Evolutionary conservation across 1,140 invertebrate genomes (phyloP), one percentile per base, ranked within the genome.

Genomic region (Drosophila pachea): DNA sequence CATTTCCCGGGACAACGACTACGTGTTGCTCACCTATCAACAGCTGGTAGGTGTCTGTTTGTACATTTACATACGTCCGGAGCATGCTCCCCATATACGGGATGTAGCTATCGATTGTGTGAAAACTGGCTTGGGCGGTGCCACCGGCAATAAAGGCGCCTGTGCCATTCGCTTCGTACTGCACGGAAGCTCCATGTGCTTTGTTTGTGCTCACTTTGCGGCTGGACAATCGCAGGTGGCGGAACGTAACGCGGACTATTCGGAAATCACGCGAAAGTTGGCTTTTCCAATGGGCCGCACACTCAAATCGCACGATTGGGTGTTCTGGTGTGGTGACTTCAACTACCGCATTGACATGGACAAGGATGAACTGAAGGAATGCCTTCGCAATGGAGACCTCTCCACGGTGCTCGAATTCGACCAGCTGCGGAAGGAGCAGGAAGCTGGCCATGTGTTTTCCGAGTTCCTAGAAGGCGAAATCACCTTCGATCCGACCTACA

Each of bases 311-410:
- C 98, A 99, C 89, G 98, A 99, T 91, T 99, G 98, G 90, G 94
- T 99, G 0, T 99, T 99, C 90, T 99, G 98, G 98, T 98, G 97
- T 90, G 99, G 99, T 0, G 99, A 99, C 91, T 99, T 99, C 90
- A 99, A 99, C 90, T 99, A 99, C 88, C 92, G 99, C 60, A 95
- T 99, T 66, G 98, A 99, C 89, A 93, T 99, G 92, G 94, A 96
- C 56, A 97, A 97, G 88, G 97, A 99, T 9, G 96, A 99, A 88
- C 94, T 99, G 65, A 97, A 98, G 88, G 94, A 96, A 60, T 91
- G 95, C 64, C 93, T 99, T 2, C 92, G 92, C 50, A 92, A 93
- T 62, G 93, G 95, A 64, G 95, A 98, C 87, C 93, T 96, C 68
- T 90, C 93, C 62, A 91, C 94, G 47, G 92, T 99, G 47, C 90